Evolutionary conservation across 2,888 invertebrate genomes (phyloP), one percentile per base, ranked within the genome.

Genomic region (Dorcus parallelipipedus): DNA sequence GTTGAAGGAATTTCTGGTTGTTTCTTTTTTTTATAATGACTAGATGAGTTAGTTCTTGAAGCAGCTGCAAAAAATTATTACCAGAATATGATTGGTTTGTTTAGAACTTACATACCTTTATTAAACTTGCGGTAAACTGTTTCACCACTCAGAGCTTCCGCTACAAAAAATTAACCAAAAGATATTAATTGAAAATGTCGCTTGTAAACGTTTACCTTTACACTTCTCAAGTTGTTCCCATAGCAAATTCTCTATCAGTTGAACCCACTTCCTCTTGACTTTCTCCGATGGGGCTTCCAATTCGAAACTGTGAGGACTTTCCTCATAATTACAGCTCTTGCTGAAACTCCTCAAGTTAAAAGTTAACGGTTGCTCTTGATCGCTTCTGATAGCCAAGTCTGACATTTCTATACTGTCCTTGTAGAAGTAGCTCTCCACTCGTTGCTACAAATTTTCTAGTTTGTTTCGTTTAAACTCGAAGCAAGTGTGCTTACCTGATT

Each of bases 191-290:
- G 26, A 3, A 26, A 47, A 47, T 14, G 20, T 26, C 8, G 8
- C 5, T 10, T 23, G 9, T 47, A 47, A 47, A 20, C 20, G 14
- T 20, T 39, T 64, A 76, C 76, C 73, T 73, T 73, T 76, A 7
- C 64, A 69, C 60, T 69, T 67, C 45, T 68, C 52, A 20, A 76
- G 64, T 60, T 76, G 75, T 43, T 69, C 58, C 75, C 76, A 75
- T 23, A 76, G 61, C 43, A 70, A 67, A 33, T 69, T 67, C 53
- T 73, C 73, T 38, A 76, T 72, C 33, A 65, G 61, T 9, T 70
- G 61, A 17, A 70, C 71, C 76, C 76, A 76, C 7, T 64, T 56
- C 33, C 67, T 64, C 61, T 73, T 74, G 23, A 69, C 62, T 62
- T 71, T 71, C 17, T 62, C 58, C 7, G 62, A 65, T 61, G 71